These are phyloP conservation scores for Caloenas nicobarica DNA, from an alignment of 2,113 vertebrate genomes.

Conservation along the genomic window DNA sequence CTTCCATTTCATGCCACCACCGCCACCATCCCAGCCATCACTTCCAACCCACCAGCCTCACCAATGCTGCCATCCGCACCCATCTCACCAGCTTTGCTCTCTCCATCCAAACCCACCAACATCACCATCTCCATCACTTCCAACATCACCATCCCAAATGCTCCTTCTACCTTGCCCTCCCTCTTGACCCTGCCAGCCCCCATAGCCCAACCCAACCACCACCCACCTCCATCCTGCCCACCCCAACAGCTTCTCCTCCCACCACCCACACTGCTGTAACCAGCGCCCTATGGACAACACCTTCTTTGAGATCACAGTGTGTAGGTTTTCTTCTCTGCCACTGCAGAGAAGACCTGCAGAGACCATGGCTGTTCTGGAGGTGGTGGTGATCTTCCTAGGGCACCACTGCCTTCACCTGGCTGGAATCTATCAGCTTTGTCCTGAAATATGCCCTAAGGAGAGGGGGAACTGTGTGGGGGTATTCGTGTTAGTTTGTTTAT, in stretches of 20 bases:
- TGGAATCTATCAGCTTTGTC: not conserved
- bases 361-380: not conserved
- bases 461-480: not conserved
- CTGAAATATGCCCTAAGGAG: not conserved
- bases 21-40: not conserved
- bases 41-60: not conserved
- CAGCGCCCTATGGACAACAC: fast-evolving
- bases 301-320: too few relatives aligned
- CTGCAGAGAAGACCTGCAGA: too few relatives aligned
- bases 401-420: fast-evolving
- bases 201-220: not conserved
- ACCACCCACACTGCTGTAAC: fast-evolving
- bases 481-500: not conserved
- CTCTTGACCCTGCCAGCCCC: not conserved
- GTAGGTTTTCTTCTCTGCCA: not conserved
- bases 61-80: not conserved
- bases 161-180: not conserved
- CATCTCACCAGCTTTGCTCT: not conserved
- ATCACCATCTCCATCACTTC: not conserved
- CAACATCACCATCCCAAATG: not conserved
- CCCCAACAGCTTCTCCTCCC: not conserved
- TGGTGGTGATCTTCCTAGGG: not conserved
- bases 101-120: not conserved
- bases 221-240: not conserved
- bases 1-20: too few relatives aligned